Evolutionary conservation across 37 sponge, comb jelly and placozoan genomes (phyloP), one percentile per base, ranked within the genome.

Genomic region (Amphimedon queenslandica): DNA sequence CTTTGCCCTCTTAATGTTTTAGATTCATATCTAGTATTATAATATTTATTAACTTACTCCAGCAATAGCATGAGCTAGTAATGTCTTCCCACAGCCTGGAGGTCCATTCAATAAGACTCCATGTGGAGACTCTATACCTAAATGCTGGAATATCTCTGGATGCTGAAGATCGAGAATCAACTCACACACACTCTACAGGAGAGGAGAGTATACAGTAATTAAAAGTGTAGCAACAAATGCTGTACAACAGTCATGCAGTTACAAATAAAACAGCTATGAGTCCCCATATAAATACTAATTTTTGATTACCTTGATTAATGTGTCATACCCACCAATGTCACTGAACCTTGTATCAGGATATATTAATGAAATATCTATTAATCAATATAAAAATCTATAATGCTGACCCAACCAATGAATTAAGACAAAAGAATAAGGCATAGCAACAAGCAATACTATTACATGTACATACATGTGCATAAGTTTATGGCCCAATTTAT

Each of bases 81-180:
- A 77, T 0, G 99, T 94, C 84, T 98, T 98, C 4, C 99, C 99
- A 78, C 99, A 88, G 24, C 99, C 99, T n/a, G 99, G 96, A 32
- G 99, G 99, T 0, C 99, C 99, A 53, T 92, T 86, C 6, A 98
- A 91, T 34, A 98, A 88, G 58, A 98, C 77, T 21, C 99, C 99
- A 24, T 76, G 69, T 21, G 92, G 89, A 40, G 95, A 92, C 13
- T 82, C 13, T 21, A 92, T 74, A 4, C 95, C 95, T 28, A 94
- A 73, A 31, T 87, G 73, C 18, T 67, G 11, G 64, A 90, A 98
- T 41, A 98, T 58, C 71, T 94, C 93, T 1, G 99, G 93, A 39
- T 88, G 90, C 4, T 70, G 68, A 5, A 98, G 55, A 77, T 98
- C 95, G 6, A 92, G 73, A 0, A 98, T 72, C 28, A 98, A 76